Conservation (phyloP, 2,888 invertebrate species). For the Auanema sp. region DNA sequence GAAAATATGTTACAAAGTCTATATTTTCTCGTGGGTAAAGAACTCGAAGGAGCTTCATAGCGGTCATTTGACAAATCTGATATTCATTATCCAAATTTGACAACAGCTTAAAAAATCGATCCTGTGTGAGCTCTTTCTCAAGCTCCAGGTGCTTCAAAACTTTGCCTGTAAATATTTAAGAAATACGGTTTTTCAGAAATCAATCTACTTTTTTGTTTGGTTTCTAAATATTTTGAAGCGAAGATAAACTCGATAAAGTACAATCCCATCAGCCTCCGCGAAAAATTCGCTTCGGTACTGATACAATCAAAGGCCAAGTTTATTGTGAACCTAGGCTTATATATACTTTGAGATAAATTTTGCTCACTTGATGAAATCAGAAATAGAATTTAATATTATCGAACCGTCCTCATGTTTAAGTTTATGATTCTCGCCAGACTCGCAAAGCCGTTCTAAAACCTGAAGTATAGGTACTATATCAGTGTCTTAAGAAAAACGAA, state of each 20-base stretch:
- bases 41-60: not conserved
- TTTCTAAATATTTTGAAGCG: constrained; percentile 20
- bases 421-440: not conserved
- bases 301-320: constrained; percentile 33
- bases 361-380: not conserved
- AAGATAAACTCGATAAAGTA: constrained; percentile 31
- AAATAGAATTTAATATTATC: not conserved
- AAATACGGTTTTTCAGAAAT: too few species aligned
- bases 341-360: too few species aligned
- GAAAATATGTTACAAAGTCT: not conserved
- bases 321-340: constrained; percentile 20
- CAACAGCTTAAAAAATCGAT: too few species aligned
- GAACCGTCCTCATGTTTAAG: not conserved
- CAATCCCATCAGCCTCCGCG: constrained; percentile 39
- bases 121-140: too few species aligned
- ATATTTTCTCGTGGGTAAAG: not conserved
- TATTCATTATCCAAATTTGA: not conserved
- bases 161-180: not conserved
- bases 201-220: constrained; percentile 23
- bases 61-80: not conserved
- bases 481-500: constrained; percentile 8
- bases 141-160: not conserved
- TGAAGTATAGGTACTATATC: not conserved
- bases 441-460: not conserved
- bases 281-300: constrained; percentile 29